Percentiles rank a stretch among this genome's conserved stretches.
phyloP scores from a whole-genome alignment of 2,888 invertebrate genomes.

The Hyposoter didymator region DNA sequence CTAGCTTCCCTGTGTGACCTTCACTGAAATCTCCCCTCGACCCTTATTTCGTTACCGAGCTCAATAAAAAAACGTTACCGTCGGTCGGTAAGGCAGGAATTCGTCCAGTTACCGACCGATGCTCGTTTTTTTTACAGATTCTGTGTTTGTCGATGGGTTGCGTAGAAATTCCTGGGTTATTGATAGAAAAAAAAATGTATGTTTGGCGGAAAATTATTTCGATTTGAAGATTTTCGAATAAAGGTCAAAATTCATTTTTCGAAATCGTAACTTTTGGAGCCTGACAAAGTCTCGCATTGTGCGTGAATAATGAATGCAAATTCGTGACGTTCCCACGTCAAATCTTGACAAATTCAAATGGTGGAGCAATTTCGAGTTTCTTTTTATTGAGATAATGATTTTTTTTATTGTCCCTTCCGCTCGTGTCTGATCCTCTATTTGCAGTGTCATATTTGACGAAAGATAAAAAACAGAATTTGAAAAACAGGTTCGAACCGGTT shows the following conservation, averaged over 20 bases:
- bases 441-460: constrained; percentile 16
- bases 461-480: constrained; percentile 24
- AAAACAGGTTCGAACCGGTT: constrained; percentile 38
- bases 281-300: background rate
- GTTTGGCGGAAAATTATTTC: no score
- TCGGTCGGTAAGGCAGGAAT: background rate
- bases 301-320: background rate
- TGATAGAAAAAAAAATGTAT: no score
- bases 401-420: constrained; percentile 15
- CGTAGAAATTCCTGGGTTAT: background rate
- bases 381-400: background rate
- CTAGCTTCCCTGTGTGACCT: background rate
- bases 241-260: background rate
- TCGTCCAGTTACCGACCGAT: background rate
- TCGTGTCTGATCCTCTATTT: background rate
- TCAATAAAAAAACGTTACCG: background rate
- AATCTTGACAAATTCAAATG: background rate
- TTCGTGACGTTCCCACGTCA: background rate
- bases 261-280: background rate
- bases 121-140: background rate
- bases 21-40: no score
- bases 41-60: background rate
- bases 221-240: background rate
- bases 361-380: background rate
- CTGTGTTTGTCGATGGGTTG: background rate